phyloP scores from a whole-genome alignment of 2,888 invertebrate species.

The Drosophila percnosoma region DNA sequence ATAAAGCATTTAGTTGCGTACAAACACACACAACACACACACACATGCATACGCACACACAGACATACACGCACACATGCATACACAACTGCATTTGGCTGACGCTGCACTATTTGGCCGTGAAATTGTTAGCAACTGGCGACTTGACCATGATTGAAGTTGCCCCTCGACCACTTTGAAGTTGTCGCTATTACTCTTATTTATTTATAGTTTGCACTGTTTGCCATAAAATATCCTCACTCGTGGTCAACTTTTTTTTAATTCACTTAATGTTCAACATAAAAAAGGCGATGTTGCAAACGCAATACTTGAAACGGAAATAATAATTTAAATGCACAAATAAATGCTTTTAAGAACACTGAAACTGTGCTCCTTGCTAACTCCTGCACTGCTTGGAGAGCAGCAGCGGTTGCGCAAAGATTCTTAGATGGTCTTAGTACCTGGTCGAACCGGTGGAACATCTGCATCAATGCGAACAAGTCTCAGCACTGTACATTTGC shows the following conservation, averaged over 20 bases:
- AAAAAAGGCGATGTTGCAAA: neutral
- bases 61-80: neutral
- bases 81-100: conserved; percentile 4
- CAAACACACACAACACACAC: neutral
- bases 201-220: neutral
- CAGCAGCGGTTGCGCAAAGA: too few relatives aligned
- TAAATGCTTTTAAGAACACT: neutral
- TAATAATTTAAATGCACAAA: neutral
- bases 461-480: too few relatives aligned
- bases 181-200: conserved; percentile 22
- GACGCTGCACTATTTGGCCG: conserved; percentile 48
- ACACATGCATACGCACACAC: neutral
- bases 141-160: conserved; percentile 50
- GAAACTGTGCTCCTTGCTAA: too few relatives aligned
- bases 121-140: conserved; percentile 46
- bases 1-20: conserved; percentile 50
- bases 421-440: too few relatives aligned
- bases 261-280: neutral
- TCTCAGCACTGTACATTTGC: too few relatives aligned
- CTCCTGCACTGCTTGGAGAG: too few relatives aligned
- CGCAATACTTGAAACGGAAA: neutral
- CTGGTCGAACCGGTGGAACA: too few relatives aligned
- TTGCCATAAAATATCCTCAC: conserved; percentile 19
- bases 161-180: conserved; percentile 21
- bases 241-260: neutral